Base-by-base conservation (phyloP, 2,113 vertebrate species). In the Phasianus colchicus region DNA sequence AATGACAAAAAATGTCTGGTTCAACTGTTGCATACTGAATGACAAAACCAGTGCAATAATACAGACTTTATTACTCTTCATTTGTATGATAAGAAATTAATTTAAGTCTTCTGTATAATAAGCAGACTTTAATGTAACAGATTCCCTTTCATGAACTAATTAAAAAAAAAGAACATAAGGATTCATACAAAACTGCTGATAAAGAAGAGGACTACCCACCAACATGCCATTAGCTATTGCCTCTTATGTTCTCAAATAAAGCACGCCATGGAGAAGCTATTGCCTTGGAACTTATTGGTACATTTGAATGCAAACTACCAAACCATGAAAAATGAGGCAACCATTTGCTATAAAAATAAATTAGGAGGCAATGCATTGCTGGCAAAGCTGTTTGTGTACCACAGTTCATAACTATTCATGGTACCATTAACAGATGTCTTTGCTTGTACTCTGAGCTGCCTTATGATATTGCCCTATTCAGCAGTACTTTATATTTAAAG, bases 391-490 rank as follows among this genome's bases (percentile, higher is more conserved):
- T 97, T 91, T 90, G 88, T 95, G 95, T 79, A 96, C 86, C 94
- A 97, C 89, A 96, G 76, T 94, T 96, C 93, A 91, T 97, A 97
- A 97, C 96, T 97, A 93, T 97, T 97, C 92, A 94, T 92, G 89
- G 92, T 95, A 90, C 94, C 87, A 96, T 98, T 97, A 98, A 97
- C 95, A 96, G 97, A 98, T 97, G 96, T 91, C 96, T 98, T 92
- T 93, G 83, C 94, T 96, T 95, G 77, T 92, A 96, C 83, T 92
- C 77, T 48, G 93, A 90, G 86, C 82, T 76, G 55, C 91, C 97
- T 96, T 95, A 86, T 82, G 90, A 96, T 96, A 97, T 74, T 95
- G 94, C 90, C 72, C 69, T 82, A 94, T 97, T 96, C 95, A 92
- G 92, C 76, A 92, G 83, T 95, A 90, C 88, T 96, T 96, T 96